These are phyloP conservation scores for Thunnus maccoyii DNA, from an alignment of 2,113 vertebrate genomes.

Conservation along the genomic window DNA sequence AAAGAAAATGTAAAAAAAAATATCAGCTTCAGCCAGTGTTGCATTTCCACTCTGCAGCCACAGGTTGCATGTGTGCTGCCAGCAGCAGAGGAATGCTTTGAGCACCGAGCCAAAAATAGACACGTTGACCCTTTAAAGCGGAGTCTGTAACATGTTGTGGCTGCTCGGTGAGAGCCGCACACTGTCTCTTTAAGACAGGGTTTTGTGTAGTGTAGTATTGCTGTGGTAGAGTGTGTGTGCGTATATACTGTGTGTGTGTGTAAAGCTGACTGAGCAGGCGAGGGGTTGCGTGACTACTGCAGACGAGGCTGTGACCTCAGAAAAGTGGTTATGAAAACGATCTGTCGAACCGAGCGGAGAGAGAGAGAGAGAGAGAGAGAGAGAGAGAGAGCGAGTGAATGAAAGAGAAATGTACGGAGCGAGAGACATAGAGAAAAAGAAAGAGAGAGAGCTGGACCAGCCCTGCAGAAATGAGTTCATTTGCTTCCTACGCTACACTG, in stretches of 20 bases:
- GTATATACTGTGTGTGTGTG: constrained; percentile 37
- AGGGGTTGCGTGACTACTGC: constrained; percentile 93
- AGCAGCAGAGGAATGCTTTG: constrained; percentile 48
- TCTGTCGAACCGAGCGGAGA: constrained; percentile 86
- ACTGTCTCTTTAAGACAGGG: constrained; percentile 84
- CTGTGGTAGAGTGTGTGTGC: constrained; percentile 45
- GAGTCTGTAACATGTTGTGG: constrained; percentile 70
- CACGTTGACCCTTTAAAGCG: constrained; percentile 70
- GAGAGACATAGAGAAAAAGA: constrained; percentile 72
- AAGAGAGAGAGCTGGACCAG: constrained; percentile 82
- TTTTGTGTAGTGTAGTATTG: constrained; percentile 67
- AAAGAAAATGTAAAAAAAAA: neutral
- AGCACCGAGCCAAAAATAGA: constrained; percentile 77
- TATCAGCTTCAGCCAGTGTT: constrained; percentile 30
- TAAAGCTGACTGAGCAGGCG: constrained; percentile 83
- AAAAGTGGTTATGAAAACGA: constrained; percentile 93
- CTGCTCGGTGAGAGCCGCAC: constrained; percentile 55
- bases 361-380: constrained; percentile 59
- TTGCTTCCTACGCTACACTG: constrained; percentile 59
- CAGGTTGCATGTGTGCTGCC: constrained; percentile 69
- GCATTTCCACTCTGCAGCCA: constrained; percentile 51
- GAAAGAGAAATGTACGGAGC: constrained; percentile 73
- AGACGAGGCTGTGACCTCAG: constrained; percentile 90
- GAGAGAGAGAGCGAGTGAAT: constrained; percentile 75
- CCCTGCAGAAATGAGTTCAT: constrained; percentile 83